Conservation (phyloP, 2,797 vertebrate species). For the Crax fasciolata region DNA sequence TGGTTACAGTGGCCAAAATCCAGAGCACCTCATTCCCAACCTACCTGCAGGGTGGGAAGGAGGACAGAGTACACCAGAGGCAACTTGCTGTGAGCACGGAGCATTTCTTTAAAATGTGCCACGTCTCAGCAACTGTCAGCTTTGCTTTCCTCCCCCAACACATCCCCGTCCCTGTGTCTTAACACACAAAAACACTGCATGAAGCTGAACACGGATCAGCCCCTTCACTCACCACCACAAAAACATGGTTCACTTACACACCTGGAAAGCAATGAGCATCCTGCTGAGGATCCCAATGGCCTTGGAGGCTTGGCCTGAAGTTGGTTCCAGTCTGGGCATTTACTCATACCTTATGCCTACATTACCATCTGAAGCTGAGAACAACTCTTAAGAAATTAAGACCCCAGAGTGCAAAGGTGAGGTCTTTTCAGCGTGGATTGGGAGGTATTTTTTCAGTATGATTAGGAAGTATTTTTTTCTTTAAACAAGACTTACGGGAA, state of each 20-base stretch:
- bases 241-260: not conserved
- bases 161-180: not conserved
- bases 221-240: not conserved
- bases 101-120: not conserved
- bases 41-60: not conserved
- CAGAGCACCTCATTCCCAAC: not conserved
- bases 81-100: not conserved
- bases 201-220: not conserved
- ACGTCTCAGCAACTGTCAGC: not conserved
- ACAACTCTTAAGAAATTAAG: not conserved
- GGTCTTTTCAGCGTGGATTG: not conserved
- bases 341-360: not conserved
- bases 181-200: not conserved
- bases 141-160: not conserved
- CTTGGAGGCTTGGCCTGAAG: not conserved
- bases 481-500: not conserved
- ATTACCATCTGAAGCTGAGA: not conserved
- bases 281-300: not conserved
- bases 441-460: not conserved
- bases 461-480: not conserved
- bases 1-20: not conserved
- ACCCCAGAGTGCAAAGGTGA: not conserved
- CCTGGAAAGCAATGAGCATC: not conserved
- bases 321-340: not conserved
- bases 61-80: rapidly evolving